Conservation (phyloP, 1,140 invertebrate genomes). For the Saccostrea glomerata region DNA sequence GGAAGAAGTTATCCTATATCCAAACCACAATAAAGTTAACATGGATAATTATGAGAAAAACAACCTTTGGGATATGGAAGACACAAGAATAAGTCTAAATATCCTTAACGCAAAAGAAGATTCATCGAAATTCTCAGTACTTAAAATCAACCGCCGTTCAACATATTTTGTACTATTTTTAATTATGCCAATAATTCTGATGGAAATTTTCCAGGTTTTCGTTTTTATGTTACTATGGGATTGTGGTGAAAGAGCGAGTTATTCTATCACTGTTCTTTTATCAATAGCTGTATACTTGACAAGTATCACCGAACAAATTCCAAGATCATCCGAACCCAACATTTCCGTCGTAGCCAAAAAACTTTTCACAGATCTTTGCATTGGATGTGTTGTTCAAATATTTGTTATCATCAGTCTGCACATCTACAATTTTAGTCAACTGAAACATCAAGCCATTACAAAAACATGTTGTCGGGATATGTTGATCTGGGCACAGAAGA, state of each 20-base stretch:
- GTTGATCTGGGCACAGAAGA: background rate
- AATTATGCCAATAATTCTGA: constrained; percentile 38
- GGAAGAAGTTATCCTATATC: background rate
- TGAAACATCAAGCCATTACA: background rate
- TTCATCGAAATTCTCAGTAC: background rate
- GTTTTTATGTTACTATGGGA: constrained; percentile 30
- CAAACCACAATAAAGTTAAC: background rate
- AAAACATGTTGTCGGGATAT: background rate
- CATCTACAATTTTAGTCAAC: background rate
- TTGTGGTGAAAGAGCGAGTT: constrained; percentile 23
- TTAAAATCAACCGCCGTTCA: constrained; percentile 10
- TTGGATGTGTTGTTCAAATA: background rate
- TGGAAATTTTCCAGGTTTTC: constrained; percentile 26
- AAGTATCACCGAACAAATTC: constrained; percentile 30
- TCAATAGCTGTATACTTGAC: constrained; percentile 38
- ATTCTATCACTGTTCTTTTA: constrained; percentile 43
- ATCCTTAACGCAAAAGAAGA: background rate
- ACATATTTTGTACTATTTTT: constrained; percentile 2
- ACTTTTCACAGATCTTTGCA: background rate
- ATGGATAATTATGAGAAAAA: background rate
- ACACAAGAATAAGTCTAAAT: background rate
- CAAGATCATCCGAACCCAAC: background rate
- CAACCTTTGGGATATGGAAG: background rate
- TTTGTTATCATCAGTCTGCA: background rate
- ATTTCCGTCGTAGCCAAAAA: background rate